Evolutionary conservation across 2,888 invertebrate species (phyloP).

Genomic region (Hyppa rectilinea): DNA sequence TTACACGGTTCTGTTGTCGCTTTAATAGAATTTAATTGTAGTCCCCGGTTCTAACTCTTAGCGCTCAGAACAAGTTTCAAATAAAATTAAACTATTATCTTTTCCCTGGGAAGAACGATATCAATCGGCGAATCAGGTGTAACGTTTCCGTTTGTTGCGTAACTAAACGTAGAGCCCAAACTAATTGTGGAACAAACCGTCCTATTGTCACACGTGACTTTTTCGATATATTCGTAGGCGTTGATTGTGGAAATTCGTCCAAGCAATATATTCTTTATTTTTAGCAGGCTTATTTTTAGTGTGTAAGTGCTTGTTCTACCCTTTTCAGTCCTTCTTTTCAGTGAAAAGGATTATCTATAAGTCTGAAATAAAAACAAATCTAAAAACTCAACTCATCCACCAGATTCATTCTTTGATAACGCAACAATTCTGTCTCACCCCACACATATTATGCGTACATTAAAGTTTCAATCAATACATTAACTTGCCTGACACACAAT

Average conservation of each 20-base stretch:
- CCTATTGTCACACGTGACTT: conserved; percentile 19
- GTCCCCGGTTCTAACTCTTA: conserved; percentile 69
- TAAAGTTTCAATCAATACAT: conserved; percentile 57
- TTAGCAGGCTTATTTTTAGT: too few species aligned
- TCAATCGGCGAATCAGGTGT: conserved; percentile 34
- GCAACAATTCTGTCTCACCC: conserved; percentile 24
- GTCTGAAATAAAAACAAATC: background rate
- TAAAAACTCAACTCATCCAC: conserved; percentile 6
- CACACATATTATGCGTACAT: conserved; percentile 43
- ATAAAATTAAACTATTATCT: conserved; percentile 52
- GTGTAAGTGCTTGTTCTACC: background rate
- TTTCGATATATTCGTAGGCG: conserved; percentile 18
- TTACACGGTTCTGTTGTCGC: conserved; percentile 83
- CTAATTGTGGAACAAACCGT: conserved; percentile 12
- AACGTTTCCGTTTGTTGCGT: conserved; percentile 16
- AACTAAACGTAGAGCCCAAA: conserved; percentile 8
- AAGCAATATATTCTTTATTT: conserved; percentile 17
- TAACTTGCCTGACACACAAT: conserved; percentile 50
- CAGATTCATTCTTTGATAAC: conserved; percentile 14
- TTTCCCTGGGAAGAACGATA: conserved; percentile 35
- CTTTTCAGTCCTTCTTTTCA: background rate
- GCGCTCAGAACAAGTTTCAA: conserved; percentile 74
- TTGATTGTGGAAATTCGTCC: conserved; percentile 18
- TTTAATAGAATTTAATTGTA: conserved; percentile 89
- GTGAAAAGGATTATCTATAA: conserved; percentile 16